Conservation (phyloP, 2,797 vertebrate species). For the Hyperoplus immaculatus region DNA sequence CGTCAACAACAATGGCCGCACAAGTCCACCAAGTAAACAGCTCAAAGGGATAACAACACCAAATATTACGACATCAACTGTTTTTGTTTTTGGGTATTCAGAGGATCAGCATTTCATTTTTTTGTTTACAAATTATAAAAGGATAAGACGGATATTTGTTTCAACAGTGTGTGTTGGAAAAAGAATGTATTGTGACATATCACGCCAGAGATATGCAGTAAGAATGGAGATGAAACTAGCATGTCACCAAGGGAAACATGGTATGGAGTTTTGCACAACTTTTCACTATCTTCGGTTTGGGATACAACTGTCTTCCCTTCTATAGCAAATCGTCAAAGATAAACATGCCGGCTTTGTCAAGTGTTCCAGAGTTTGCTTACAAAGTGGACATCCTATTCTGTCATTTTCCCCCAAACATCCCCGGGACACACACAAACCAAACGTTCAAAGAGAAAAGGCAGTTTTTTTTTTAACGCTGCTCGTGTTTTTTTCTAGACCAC, state of each 20-base stretch:
- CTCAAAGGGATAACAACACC: conserved; percentile 32
- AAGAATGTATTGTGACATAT: conserved; percentile 61
- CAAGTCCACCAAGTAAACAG: conserved; percentile 1
- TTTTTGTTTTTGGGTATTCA: conserved; percentile 17
- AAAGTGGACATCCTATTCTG: conserved; percentile 55
- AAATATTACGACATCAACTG: conserved; percentile 14
- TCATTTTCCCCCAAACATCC: conserved; percentile 15
- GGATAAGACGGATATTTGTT: neutral
- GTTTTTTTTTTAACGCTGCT: conserved; percentile 30
- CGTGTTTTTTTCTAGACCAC: conserved; percentile 48
- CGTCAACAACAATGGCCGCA: neutral
- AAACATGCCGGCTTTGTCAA: conserved; percentile 35
- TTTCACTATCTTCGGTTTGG: conserved; percentile 17
- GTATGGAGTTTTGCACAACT: conserved; percentile 54
- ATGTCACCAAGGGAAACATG: conserved; percentile 37
- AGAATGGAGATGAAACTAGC: conserved; percentile 25
- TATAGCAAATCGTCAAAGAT: conserved; percentile 15
- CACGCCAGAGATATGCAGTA: conserved; percentile 50
- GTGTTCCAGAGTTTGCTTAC: conserved; percentile 44
- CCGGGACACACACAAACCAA: conserved; percentile 34
- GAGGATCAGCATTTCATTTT: conserved; percentile 25
- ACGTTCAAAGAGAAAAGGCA: conserved; percentile 33
- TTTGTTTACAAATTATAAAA: neutral
- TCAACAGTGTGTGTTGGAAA: conserved; percentile 37
- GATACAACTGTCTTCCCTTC: conserved; percentile 4